Base-by-base conservation (phyloP, 1,140 invertebrate species). In the Meloidogyne floridensis region DNA sequence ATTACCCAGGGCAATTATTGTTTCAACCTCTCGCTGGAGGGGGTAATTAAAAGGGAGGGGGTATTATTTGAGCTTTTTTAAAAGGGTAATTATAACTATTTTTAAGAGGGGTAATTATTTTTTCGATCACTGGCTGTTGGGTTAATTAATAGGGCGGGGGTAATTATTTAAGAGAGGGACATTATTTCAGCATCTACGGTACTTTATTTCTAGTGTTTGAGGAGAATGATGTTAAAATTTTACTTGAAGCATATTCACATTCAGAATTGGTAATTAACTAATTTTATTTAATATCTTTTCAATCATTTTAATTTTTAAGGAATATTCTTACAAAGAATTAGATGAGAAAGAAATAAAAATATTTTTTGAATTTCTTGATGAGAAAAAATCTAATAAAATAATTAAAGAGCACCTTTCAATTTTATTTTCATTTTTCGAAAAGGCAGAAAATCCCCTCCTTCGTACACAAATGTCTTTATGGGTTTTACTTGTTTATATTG, bases 341-440 rank as follows among this genome's bases (percentile, higher is more conserved):
- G 15, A 65, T 65, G 59, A 65, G 6, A 65, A 65, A 65, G 59
- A 65, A 65, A 65, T 65, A 65, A 65, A 65, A 65, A 65, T n/a
- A 65, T 65, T 65, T 18, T 65, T 65, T 65, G 59, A n/a, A n/a
- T 65, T 65, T 65, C 10, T 65, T 13, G 59, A 65, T 6, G 15
- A 65, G n/a, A 65, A 65, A n/a, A 65, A 65, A 65, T 4, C n/a
- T 65, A 65, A 65, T 65, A 65, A 65, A 65, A n/a, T 65, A 65
- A 65, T 65, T 65, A 65, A 65, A 65, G 15, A 65, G n/a, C 59
- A 65, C 7, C 59, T 65, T 65, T n/a, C 59, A 65, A 65, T n/a
- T 65, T 65, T 65, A 65, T 65, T 65, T 65, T n/a, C 15, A 65
- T 65, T 65, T 65, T 65, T 65, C n/a, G 10, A 65, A 13, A 65